Base-by-base conservation (phyloP, 2,888 invertebrate species). In the Drosophila austrosaltans region DNA sequence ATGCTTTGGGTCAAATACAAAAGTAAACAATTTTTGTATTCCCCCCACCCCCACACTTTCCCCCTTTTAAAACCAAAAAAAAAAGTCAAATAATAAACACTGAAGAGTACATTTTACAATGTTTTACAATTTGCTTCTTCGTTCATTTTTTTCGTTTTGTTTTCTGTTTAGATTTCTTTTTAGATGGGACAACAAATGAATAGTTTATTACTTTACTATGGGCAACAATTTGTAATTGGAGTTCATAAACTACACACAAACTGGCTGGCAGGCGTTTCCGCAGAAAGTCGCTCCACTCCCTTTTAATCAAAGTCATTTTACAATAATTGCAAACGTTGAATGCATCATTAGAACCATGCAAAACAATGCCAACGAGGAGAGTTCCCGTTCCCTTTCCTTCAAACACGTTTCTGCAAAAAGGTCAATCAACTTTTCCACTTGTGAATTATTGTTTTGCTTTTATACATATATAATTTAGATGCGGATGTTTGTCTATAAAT, bases 301-400 rank as follows among this genome's bases (percentile, higher is more conserved):
- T 59, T 48, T 40, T 53, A 75, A 75, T 78, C 83, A 69, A 63
- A 69, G 68, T 69, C 66, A 65, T 64, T 60, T 48, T 48, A 48
- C 62, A 48, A 63, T 75, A 80, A 75, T 79, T 79, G 79, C 79
- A 72, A 70, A 6, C 61, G 65, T 66, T 69, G 65, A 81, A 81
- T 75, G 84, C 71, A 86, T 83, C 87, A 86, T 83, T 83, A 83
- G 79, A 81, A 74, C 62, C 82, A 81, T 81, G 82, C 82, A 81
- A 83, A 87, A 81, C 78, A 69, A 70, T 66, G 72, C 48, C 48
- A 48, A 10, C 12, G 65, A 63, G 57, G 64, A 69, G 62, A 74
- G 68, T 25, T 25, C 36, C 8, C 1, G 36, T 7, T 2, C 36
- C 36, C 32, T 28, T 44, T 7, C 22, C 22, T 22, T 22, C 12